Percentiles rank a stretch among this genome's conserved stretches.
phyloP scores from a whole-genome alignment of 92 coral and sea anemone genomes.

The Bergia sp. region DNA sequence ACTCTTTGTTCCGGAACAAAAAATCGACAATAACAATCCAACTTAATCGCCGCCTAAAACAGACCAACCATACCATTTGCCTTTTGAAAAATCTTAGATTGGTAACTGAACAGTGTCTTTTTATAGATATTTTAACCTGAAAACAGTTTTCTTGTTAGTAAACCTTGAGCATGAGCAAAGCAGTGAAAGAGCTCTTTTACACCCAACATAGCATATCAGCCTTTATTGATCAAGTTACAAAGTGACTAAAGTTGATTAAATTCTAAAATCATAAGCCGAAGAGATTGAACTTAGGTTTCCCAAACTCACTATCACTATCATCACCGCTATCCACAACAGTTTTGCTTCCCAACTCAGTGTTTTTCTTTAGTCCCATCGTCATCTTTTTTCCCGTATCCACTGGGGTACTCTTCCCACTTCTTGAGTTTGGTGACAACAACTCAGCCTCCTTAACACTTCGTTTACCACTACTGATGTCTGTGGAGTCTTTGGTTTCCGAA shows the following conservation, averaged over 20 bases:
- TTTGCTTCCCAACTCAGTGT: not conserved
- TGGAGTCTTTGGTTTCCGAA: slow-evolving; percentile 15
- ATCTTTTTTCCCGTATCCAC: not conserved
- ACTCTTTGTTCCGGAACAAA: too few species aligned
- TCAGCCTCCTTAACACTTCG: not conserved
- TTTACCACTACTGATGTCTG: not conserved
- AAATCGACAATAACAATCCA: too few species aligned
- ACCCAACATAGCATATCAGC: too few species aligned
- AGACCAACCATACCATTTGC: too few species aligned
- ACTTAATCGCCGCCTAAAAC: too few species aligned
- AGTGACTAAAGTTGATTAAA: not conserved
- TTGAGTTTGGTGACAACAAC: slow-evolving; percentile 12
- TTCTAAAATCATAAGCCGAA: slow-evolving; percentile 18
- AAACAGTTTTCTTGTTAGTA: too few species aligned
- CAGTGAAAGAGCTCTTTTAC: too few species aligned
- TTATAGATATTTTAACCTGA: too few species aligned
- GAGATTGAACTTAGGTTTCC: slow-evolving; percentile 4
- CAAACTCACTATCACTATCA: not conserved
- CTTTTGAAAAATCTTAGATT: too few species aligned
- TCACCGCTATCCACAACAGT: slow-evolving; percentile 8
- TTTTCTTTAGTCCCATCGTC: not conserved
- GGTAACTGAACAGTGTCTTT: too few species aligned
- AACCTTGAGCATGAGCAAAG: too few species aligned
- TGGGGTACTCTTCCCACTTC: slow-evolving; percentile 19
- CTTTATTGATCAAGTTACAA: too few species aligned